These are phyloP conservation scores for Chunga burmeisteri DNA, from an alignment of 2,113 vertebrate genomes.

Conservation along the genomic window DNA sequence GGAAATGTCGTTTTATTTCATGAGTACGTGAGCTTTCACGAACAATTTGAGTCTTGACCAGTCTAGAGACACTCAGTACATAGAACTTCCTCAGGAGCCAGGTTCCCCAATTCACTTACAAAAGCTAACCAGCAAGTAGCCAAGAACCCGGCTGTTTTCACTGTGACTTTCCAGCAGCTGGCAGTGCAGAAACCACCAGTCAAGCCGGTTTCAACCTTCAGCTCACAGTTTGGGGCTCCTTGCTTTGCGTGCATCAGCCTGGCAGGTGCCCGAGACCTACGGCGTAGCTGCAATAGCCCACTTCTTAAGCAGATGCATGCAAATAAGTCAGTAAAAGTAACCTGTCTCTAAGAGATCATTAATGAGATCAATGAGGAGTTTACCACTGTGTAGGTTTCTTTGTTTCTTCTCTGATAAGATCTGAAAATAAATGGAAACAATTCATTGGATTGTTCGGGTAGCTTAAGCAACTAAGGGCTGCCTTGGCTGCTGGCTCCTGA, in stretches of 20 bases:
- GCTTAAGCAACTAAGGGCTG: rapidly evolving
- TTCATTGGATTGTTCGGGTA: neutral
- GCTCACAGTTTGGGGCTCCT: neutral
- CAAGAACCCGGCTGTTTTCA: neutral
- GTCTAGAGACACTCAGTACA: neutral
- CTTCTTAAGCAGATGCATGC: neutral
- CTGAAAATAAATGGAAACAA: neutral
- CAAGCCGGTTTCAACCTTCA: neutral
- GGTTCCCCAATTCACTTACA: neutral
- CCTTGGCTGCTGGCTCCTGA: neutral
- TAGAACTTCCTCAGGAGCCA: neutral
- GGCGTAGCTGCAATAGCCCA: rapidly evolving
- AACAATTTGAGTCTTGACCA: neutral
- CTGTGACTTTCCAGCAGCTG: neutral
- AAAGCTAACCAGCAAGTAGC: neutral
- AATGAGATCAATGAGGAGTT: neutral
- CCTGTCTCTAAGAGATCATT: neutral
- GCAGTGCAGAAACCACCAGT: neutral
- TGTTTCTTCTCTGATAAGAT: neutral
- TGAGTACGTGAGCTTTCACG: neutral
- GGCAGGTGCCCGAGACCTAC: neutral
- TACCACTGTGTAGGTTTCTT: neutral
- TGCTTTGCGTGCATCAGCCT: rapidly evolving
- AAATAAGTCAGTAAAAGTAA: neutral
- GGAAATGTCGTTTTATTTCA: neutral